A percentile compares a stretch with the other conserved stretches of the same genome.
These are phyloP conservation scores for Alligator mississippiensis DNA, from an alignment of 2,113 vertebrate species.

Conservation along the genomic window DNA sequence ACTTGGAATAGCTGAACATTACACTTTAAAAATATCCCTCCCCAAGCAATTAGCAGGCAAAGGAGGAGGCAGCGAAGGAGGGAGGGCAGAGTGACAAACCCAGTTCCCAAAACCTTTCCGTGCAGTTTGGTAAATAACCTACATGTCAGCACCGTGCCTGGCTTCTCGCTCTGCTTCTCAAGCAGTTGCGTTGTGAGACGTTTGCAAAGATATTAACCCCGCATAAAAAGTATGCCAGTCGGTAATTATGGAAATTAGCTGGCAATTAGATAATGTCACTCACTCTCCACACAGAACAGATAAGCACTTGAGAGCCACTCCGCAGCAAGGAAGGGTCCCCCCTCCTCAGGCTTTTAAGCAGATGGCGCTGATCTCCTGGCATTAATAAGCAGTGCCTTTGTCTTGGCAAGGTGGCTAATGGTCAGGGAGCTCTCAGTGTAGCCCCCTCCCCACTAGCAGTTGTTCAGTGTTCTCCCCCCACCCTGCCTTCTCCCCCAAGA, in stretches of 20 bases:
- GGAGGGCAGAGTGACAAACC: neutral
- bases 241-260: conserved; percentile 80
- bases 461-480: rapidly evolving
- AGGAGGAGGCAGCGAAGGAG: neutral
- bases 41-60: neutral
- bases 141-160: neutral
- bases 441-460: rapidly evolving
- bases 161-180: conserved; percentile 14
- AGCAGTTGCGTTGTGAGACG: conserved; percentile 51
- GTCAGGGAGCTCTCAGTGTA: neutral
- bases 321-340: neutral
- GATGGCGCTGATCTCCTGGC: conserved; percentile 22
- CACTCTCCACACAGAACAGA: conserved; percentile 61
- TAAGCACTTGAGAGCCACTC: conserved; percentile 65
- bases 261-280: conserved; percentile 81
- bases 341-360: neutral
- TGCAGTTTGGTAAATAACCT: neutral
- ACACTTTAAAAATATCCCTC: neutral
- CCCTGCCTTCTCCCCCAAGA: neutral
- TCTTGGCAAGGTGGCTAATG: neutral
- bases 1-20: conserved; percentile 24
- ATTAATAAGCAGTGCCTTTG: neutral
- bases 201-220: conserved; percentile 73
- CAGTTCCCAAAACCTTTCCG: neutral
- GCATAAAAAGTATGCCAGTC: conserved; percentile 61